Conservation (phyloP, 2,888 invertebrate genomes). For the Eupithecia insigniata region DNA sequence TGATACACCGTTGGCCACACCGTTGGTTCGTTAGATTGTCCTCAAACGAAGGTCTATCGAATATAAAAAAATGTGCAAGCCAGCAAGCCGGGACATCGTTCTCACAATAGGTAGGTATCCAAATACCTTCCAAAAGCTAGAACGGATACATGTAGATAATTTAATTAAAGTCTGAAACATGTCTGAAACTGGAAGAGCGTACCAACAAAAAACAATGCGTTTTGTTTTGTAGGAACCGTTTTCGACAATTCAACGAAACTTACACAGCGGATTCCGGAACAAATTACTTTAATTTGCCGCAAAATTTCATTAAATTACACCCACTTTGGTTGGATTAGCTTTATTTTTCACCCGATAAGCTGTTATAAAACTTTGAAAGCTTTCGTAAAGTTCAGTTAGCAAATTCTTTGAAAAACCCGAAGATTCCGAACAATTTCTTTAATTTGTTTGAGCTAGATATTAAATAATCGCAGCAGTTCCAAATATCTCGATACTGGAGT, state of each 20-base stretch:
- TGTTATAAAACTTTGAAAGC: neutral
- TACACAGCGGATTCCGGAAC: neutral
- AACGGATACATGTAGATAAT: neutral
- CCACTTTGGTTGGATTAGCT: neutral
- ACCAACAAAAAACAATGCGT: neutral
- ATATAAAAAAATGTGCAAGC: neutral
- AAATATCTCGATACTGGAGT: neutral
- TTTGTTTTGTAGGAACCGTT: neutral
- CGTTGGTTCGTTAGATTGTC: too few species aligned
- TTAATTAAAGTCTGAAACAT: neutral
- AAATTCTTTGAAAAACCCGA: neutral
- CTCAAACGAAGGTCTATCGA: too few species aligned
- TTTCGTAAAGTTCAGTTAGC: neutral
- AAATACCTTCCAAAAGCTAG: neutral
- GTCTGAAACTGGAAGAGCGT: neutral
- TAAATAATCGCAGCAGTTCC: neutral
- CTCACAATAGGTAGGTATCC: neutral
- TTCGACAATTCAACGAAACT: neutral
- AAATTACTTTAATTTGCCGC: neutral
- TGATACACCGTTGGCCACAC: too few species aligned
- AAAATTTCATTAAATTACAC: neutral
- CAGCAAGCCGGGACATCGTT: neutral
- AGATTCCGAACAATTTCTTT: neutral
- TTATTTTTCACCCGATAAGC: neutral
- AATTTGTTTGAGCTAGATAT: neutral